Evolutionary conservation across 2,888 invertebrate species (phyloP), one percentile per base, ranked within the genome.

Genomic region (Parnassius mnemosyne): DNA sequence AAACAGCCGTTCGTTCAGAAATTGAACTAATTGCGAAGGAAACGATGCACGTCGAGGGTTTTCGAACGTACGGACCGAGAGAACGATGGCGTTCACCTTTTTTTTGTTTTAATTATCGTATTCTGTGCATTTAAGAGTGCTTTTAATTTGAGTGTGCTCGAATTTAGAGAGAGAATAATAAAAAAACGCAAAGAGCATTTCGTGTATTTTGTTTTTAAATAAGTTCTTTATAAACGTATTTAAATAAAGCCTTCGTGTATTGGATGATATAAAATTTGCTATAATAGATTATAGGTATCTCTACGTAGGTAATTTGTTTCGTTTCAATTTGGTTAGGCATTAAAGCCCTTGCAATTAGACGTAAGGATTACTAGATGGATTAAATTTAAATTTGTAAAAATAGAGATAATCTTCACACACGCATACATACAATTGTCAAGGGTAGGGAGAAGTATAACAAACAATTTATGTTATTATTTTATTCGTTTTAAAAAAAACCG

Each of bases 1-100:
- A 78, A 78, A 81, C 74, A 66, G 79, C 74, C 57, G 77, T 68
- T 70, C 77, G 74, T 83, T 80, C 78, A 71, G 74, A 82, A 85
- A 86, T 85, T 85, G 81, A 78, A 78, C 85, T 85, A 87, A 87
- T 87, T 85, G 81, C 76, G 73, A 77, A 71, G 70, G 72, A 71
- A 74, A 77, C 75, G 74, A 74, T 69, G 71, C 71, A 69, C 72
- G 60, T 59, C 53, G 65, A 68, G 78, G 72, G 79, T 78, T 80
- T 80, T 76, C 77, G 75, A 79, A 79, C 75, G 77, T 69, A 70
- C 60, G 78, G 77, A 73, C 65, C 63, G 60, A 73, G 77, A 79
- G 78, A 77, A 79, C 79, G 78, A 75, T 73, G 61, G 64, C 60
- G 61, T 63, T 60, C 55, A 60, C 56, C 58, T 61, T 57, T 53